Conservation (phyloP, 1,140 invertebrate species). For the Hylyphantes graminicola region DNA sequence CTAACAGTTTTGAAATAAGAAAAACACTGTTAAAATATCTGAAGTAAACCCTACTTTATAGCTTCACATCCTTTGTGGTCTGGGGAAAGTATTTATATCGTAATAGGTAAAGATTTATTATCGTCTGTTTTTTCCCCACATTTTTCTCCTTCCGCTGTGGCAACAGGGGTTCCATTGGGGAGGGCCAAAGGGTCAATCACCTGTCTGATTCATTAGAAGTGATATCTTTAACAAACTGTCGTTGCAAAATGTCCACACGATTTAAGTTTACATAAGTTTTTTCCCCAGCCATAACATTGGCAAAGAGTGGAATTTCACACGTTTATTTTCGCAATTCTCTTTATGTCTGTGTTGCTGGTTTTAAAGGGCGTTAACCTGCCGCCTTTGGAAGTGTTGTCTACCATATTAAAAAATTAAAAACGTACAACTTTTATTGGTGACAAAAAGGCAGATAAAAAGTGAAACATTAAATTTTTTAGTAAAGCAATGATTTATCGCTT, state of each 20-base stretch:
- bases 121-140: background rate
- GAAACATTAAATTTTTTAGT: too few species aligned
- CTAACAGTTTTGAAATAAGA: too few species aligned
- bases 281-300: too few species aligned
- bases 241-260: background rate
- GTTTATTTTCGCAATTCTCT: background rate
- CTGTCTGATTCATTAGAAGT: background rate
- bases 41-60: background rate
- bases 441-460: too few species aligned
- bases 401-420: too few species aligned
- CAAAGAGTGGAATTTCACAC: too few species aligned
- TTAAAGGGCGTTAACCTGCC: too few species aligned
- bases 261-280: background rate
- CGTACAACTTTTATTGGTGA: too few species aligned
- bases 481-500: too few species aligned
- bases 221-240: background rate
- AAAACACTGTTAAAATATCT: too few species aligned
- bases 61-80: background rate
- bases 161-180: background rate
- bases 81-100: background rate
- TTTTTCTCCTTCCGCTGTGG: slow-evolving; percentile 2
- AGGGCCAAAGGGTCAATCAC: background rate
- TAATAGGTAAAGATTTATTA: slow-evolving; percentile 22
- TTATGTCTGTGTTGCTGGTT: background rate
- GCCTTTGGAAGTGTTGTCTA: too few species aligned